Base-by-base conservation (phyloP, 2,888 invertebrate species). In the Eupeodes luniger region DNA sequence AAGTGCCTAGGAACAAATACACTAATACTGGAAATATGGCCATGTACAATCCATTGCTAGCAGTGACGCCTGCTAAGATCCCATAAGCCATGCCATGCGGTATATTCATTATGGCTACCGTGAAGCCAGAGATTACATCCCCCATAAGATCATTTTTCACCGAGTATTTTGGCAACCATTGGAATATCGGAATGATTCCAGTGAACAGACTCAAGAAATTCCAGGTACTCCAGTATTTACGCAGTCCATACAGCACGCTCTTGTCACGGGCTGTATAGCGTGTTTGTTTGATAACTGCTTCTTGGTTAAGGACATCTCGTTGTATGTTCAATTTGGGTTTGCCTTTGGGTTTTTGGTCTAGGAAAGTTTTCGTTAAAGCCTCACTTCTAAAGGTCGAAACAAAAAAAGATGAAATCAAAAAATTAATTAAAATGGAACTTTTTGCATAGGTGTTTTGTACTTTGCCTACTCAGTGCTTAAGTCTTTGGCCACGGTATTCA, bases 1-100 rank as follows among this genome's bases (percentile, higher is more conserved):
- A 97, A 3, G 98, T 97, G 79, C 98, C 98, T 90, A 98, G 95
- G 89, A 97, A 92, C 91, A 96, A 95, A 93, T 98, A 98, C 44
- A 97, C 94, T 59, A 98, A 94, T 7, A 97, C 96, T 5, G 98
- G 97, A 93, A 98, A 97, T 92, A 98, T 97, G 2, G 97, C 98
- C 95, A 97, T 97, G 92, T 97, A 97, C 44, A 96, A 94, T 5
- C 96, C 96, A 61, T 95, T 94, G 19, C 96, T 95, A 0, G 96
- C 95, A 0, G 95, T 95, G 5, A 96, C 95, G 90, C 95, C 95
- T 0, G 96, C 96, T 76, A 96, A 92, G 78, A 96, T 92, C 0
- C 96, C 96, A 91, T 96, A 96, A 0, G 96, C 96, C 96, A 96
- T 96, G 79, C 96, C 97, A 94, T 97, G 97, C 0, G 97, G 97